phyloP scores from a whole-genome alignment of 92 coral and sea anemone species.

The Blastomussa wellsi region DNA sequence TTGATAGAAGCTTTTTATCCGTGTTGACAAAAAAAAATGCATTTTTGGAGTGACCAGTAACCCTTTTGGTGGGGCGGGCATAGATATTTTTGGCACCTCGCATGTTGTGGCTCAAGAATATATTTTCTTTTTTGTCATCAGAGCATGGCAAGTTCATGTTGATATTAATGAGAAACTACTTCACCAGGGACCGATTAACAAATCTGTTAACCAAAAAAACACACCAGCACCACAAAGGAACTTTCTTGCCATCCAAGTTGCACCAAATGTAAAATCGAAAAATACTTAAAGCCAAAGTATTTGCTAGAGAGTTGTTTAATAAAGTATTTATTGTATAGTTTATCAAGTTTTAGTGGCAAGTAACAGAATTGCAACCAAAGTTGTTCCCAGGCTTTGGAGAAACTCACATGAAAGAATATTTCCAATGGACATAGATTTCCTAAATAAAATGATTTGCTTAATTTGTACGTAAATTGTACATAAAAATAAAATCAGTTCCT shows the following conservation, averaged over 20 bases:
- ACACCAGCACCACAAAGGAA: too few species aligned
- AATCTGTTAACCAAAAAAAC: not conserved
- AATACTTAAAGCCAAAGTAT: not conserved
- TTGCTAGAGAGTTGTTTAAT: not conserved
- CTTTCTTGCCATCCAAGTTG: not conserved
- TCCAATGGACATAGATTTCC: not conserved
- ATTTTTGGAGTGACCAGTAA: too few species aligned
- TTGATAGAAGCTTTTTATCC: too few species aligned
- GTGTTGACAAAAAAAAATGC: too few species aligned
- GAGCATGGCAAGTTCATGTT: not conserved
- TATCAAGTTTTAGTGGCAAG: not conserved
- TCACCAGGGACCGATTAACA: not conserved
- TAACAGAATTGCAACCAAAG: not conserved
- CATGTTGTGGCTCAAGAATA: not conserved
- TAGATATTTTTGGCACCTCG: too few species aligned
- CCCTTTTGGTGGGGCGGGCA: too few species aligned
- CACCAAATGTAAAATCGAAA: not conserved
- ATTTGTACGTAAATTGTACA: slow-evolving; percentile 11
- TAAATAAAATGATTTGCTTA: not conserved
- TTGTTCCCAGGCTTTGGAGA: too few species aligned
- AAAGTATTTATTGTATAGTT: not conserved
- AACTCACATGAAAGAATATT: not conserved
- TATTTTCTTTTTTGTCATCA: not conserved
- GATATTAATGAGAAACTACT: not conserved
- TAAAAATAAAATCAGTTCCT: not conserved